Evolutionary conservation across 2,888 invertebrate genomes (phyloP), one percentile per base, ranked within the genome.

Genomic region (Platycnemis pennipes): DNA sequence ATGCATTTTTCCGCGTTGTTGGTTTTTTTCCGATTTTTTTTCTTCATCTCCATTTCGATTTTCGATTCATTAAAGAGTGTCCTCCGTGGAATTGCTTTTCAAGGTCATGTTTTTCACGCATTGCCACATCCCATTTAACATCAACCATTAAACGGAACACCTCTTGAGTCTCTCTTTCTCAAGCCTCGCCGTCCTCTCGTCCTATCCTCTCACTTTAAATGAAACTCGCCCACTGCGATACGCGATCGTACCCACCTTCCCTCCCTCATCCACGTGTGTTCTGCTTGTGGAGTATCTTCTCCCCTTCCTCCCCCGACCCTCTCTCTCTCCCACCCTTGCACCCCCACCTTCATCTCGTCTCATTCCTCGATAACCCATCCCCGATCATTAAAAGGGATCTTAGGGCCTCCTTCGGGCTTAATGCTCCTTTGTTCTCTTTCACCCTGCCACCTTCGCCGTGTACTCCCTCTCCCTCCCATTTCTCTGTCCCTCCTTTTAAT

Each of bases 381-480:
- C 44, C 63, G n/a, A 56, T 44, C 56, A 77, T 77, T 77, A 77
- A 77, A 77, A 77, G 77, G 77, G 77, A 77, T 89, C 91, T 63
- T 91, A 77, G 77, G 37, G 77, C 77, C 37, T 77, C 77, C 77
- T 37, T 87, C 87, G 26, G 13, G n/a, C 87, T 87, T 46, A 87
- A 44, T 87, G 44, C 44, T 37, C 87, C 87, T 87, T 46, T 46
- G 45, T 87, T 45, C 44, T 87, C 87, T 87, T 87, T 46, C 45
- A 37, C 77, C 77, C 31, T 37, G 26, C 77, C 77, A 77, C 77
- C 45, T 26, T 1, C 87, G n/a, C 22, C 45, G 45, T 45, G 44
- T n/a, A 46, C 46, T n/a, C 22, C 45, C n/a, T 5, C 42, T 22
- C 86, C 19, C 86, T 44, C 22, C 42, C 86, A 44, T 42, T 44